A percentile compares a stretch with the other conserved stretches of the same genome.
phyloP scores from a whole-genome alignment of 2,113 vertebrate genomes.

The Zapornia atra region DNA sequence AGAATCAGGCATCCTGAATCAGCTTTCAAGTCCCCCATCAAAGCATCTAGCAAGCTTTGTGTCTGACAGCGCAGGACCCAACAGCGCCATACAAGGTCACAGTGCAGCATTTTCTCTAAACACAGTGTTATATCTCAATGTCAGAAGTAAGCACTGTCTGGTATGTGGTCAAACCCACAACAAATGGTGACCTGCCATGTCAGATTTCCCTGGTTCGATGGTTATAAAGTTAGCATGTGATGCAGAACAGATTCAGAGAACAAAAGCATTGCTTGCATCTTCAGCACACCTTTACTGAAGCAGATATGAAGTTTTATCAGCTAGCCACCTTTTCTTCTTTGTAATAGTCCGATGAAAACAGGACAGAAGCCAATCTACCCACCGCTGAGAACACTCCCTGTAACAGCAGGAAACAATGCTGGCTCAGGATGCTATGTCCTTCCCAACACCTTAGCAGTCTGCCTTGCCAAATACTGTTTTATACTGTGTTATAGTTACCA shows the following conservation, averaged over 20 bases:
- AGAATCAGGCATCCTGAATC: not conserved
- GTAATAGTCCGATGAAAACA: not conserved
- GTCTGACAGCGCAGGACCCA: not conserved
- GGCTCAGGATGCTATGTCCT: not conserved
- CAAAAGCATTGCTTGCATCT: not conserved
- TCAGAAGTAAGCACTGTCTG: not conserved
- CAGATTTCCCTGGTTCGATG: not conserved
- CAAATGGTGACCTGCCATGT: not conserved
- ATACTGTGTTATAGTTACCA: not conserved
- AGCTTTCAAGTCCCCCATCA: not conserved
- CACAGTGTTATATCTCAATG: not conserved
- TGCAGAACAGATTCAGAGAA: not conserved
- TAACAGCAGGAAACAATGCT: not conserved
- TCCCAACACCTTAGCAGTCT: not conserved
- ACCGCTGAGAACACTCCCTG: not conserved
- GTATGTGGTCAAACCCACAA: not conserved
- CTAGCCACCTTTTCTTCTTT: not conserved
- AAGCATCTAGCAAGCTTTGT: not conserved
- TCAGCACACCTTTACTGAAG: not conserved
- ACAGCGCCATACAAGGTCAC: not conserved
- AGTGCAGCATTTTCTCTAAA: not conserved
- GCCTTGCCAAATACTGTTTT: constrained; percentile 21
- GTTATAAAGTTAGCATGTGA: not conserved
- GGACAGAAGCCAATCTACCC: not conserved
- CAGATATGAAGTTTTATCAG: not conserved